These are phyloP conservation scores for Imbricaverruca yamaguchii DNA, from an alignment of 2,888 invertebrate genomes.

Conservation along the genomic window DNA sequence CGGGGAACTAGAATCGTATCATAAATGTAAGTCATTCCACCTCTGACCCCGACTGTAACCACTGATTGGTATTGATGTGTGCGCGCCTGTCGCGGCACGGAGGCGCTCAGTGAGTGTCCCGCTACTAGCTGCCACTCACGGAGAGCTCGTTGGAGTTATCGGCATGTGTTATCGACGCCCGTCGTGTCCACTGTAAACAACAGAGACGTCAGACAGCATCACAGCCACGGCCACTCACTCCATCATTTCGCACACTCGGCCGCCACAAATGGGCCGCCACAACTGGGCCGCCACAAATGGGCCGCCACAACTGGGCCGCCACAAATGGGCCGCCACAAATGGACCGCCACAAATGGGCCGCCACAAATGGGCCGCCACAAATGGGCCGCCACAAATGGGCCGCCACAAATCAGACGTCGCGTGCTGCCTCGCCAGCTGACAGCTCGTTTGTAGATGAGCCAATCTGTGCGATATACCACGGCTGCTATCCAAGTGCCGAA, in stretches of 20 bases:
- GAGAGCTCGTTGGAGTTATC: background rate
- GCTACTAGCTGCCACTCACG: background rate
- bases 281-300: background rate
- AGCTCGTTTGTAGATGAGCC: constrained; percentile 1
- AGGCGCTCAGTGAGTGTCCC: background rate
- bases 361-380: background rate
- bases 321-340: background rate
- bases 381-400: background rate
- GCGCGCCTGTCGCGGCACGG: background rate
- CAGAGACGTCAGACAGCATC: background rate
- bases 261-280: background rate
- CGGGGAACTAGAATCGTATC: background rate
- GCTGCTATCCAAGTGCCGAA: background rate
- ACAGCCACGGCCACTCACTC: background rate
- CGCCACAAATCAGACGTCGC: background rate
- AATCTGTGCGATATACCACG: background rate
- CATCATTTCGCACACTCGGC: background rate
- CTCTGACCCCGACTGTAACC: background rate
- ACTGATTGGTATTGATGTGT: background rate
- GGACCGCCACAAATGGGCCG: background rate
- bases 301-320: background rate
- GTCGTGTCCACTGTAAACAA: too few relatives aligned
- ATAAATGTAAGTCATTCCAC: background rate
- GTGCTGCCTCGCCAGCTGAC: background rate
- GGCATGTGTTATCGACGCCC: too few relatives aligned